Evolutionary conservation across 2,113 vertebrate genomes (phyloP).

Genomic region (Megaceryle maxima): DNA sequence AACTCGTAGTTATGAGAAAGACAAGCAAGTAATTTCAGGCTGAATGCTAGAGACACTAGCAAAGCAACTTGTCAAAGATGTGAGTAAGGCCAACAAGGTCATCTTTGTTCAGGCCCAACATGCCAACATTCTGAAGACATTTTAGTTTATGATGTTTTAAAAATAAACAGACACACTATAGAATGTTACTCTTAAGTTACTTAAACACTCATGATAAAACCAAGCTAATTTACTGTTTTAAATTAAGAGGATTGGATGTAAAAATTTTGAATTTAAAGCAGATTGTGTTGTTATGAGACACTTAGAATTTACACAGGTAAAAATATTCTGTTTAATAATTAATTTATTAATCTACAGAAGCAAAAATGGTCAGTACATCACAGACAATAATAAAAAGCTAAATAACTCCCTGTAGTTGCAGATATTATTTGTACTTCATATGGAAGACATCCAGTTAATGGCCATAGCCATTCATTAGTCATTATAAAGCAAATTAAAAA

Average conservation of each 20-base stretch:
- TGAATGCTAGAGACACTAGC: background rate
- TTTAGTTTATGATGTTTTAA: background rate
- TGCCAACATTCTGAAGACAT: background rate
- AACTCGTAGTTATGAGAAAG: background rate
- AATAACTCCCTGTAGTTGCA: background rate
- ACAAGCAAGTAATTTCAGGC: background rate
- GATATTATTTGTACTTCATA: background rate
- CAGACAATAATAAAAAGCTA: background rate
- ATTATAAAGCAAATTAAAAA: background rate
- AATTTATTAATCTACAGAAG: background rate
- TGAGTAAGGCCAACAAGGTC: background rate
- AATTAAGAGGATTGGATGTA: background rate
- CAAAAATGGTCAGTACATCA: background rate
- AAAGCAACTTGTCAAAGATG: background rate
- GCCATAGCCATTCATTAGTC: background rate
- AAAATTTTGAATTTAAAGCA: background rate
- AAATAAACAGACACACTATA: background rate
- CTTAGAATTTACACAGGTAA: background rate
- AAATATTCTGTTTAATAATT: background rate
- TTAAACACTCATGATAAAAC: background rate
- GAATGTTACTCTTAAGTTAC: no score
- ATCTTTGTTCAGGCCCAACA: background rate
- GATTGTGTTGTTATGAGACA: accelerated
- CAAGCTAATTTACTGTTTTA: background rate
- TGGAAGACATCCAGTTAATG: background rate